A percentile compares a stretch with the other conserved stretches of the same genome.
Evolutionary conservation across 2,113 vertebrate genomes (phyloP).

Genomic region (Pseudolaguvia tuberculata): DNA sequence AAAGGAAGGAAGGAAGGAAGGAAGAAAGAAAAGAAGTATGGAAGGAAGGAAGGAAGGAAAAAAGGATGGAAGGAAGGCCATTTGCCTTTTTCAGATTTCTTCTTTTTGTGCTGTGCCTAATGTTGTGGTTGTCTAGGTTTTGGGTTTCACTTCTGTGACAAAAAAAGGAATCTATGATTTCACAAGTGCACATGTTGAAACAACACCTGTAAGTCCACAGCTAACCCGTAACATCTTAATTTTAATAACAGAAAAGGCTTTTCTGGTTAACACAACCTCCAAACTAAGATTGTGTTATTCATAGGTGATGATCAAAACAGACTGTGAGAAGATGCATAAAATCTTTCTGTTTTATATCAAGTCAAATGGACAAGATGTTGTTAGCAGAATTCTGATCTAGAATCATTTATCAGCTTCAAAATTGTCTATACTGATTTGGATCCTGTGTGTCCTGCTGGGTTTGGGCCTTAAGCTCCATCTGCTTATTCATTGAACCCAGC

Average conservation of each 20-base stretch:
- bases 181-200: constrained; percentile 19
- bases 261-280: neutral
- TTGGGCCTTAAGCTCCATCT: constrained; percentile 42
- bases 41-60: too few species aligned
- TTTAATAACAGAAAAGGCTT: neutral
- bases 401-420: constrained; percentile 34
- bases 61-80: too few species aligned
- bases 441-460: constrained; percentile 28
- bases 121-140: constrained; percentile 10
- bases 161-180: constrained; percentile 20
- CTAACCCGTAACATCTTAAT: neutral
- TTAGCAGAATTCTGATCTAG: constrained; percentile 18
- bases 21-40: too few species aligned
- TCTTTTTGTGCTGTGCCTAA: neutral
- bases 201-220: constrained; percentile 25
- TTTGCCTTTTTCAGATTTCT: neutral
- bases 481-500: constrained; percentile 25
- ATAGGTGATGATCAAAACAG: neutral
- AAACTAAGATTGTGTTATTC: neutral
- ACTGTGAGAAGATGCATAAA: neutral
- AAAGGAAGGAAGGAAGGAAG: too few species aligned
- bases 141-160: constrained; percentile 34
- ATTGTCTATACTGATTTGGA: constrained; percentile 2
- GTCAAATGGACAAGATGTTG: neutral
- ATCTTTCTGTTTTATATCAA: neutral